These are phyloP conservation scores for Drosophila rubida DNA, from an alignment of 2,888 invertebrate genomes.

Conservation along the genomic window DNA sequence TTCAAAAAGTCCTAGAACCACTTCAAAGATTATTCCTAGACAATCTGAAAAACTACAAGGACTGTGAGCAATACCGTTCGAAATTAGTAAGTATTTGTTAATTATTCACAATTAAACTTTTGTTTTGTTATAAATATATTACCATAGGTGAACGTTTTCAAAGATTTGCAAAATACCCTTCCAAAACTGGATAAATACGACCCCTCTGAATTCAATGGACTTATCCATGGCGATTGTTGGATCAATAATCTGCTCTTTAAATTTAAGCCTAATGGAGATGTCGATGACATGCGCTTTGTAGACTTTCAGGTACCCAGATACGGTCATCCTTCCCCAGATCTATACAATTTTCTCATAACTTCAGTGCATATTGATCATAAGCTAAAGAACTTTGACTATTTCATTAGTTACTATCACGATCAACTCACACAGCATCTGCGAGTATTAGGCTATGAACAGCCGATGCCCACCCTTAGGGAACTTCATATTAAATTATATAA, in stretches of 20 bases:
- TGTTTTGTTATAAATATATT: neutral
- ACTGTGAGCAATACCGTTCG: conserved; percentile 43
- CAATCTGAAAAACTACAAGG: conserved; percentile 41
- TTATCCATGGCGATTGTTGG: conserved; percentile 74
- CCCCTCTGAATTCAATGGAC: conserved; percentile 37
- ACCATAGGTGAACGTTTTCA: conserved; percentile 10
- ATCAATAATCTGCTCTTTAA: conserved; percentile 70
- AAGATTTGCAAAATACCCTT: neutral
- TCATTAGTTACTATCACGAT: conserved; percentile 69
- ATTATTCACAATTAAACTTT: no score
- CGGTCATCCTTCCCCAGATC: conserved; percentile 69
- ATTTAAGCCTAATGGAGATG: conserved; percentile 43
- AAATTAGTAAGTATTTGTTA: conserved; percentile 54
- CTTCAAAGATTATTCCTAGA: conserved; percentile 26
- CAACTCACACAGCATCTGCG: conserved; percentile 63
- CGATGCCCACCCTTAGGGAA: conserved; percentile 62
- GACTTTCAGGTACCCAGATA: conserved; percentile 73
- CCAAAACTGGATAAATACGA: neutral
- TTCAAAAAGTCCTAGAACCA: conserved; percentile 17
- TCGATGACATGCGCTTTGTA: conserved; percentile 59
- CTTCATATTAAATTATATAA: conserved; percentile 65
- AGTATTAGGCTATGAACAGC: conserved; percentile 57
- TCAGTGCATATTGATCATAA: conserved; percentile 62
- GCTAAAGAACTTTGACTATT: conserved; percentile 66
- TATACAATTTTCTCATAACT: conserved; percentile 65